Evolutionary conservation across 2,888 invertebrate species (phyloP).

Genomic region (Itoplectis maculator): DNA sequence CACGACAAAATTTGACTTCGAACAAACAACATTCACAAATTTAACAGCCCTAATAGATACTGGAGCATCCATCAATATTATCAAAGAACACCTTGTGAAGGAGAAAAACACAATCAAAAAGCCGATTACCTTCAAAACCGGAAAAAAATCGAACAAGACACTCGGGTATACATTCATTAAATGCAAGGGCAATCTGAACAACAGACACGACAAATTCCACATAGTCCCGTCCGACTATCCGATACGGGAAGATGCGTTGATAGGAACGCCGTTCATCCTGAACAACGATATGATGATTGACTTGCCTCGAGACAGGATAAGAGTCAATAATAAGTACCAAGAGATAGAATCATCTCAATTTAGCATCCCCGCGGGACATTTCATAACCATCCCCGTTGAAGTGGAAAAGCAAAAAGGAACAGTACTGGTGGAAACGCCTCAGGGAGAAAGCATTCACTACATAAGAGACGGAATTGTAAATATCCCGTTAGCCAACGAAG

Average conservation of each 20-base stretch:
- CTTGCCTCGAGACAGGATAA: conserved; percentile 48
- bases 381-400: conserved; percentile 45
- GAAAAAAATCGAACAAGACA: conserved; percentile 45
- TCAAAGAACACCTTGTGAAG: conserved; percentile 47
- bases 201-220: too few species aligned
- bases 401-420: conserved; percentile 43
- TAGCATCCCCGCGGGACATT: conserved; percentile 44
- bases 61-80: conserved; percentile 47
- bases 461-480: conserved; percentile 53
- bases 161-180: too few species aligned
- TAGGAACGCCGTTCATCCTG: conserved; percentile 54
- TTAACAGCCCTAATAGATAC: conserved; percentile 44
- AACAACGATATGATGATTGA: too few species aligned
- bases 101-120: conserved; percentile 45
- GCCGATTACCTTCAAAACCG: conserved; percentile 45
- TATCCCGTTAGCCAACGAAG: conserved; percentile 49
- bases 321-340: not conserved
- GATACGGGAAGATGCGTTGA: conserved; percentile 37
- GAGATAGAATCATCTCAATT: too few species aligned
- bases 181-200: too few species aligned
- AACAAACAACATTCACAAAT: conserved; percentile 35
- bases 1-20: conserved; percentile 36
- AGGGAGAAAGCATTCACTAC: conserved; percentile 53
- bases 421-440: conserved; percentile 46
- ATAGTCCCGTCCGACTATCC: conserved; percentile 53